These are phyloP conservation scores for Dasysyrphus tricinctus DNA, from an alignment of 2,888 invertebrate genomes.

Conservation along the genomic window DNA sequence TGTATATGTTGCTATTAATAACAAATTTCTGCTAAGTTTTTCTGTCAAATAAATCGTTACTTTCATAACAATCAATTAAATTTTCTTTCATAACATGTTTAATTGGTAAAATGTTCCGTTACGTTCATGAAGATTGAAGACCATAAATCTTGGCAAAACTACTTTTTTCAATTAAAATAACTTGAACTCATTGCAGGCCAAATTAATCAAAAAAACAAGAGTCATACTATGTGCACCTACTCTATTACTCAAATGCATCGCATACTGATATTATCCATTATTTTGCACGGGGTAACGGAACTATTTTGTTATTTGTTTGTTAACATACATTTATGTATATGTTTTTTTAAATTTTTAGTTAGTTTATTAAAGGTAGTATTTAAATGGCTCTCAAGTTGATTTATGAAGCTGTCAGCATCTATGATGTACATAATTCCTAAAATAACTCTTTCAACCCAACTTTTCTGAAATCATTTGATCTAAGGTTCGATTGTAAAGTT, in stretches of 20 bases:
- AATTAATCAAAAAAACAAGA: not conserved
- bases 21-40: not conserved
- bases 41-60: not conserved
- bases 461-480: no score
- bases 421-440: no score
- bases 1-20: no score
- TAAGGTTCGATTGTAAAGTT: no score
- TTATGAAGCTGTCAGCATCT: no score
- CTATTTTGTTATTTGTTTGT: not conserved
- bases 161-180: constrained; percentile 2
- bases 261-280: not conserved
- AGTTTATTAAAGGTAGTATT: no score
- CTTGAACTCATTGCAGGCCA: not conserved
- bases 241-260: not conserved
- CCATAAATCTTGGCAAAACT: constrained; percentile 1
- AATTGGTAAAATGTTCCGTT: not conserved
- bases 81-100: constrained; percentile 4
- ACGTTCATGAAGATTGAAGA: not conserved
- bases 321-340: no score
- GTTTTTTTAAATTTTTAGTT: not conserved
- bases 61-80: not conserved
- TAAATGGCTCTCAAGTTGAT: no score
- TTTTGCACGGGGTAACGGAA: not conserved
- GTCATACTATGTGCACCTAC: not conserved
- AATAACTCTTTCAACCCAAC: no score